A percentile compares a stretch with the other conserved stretches of the same genome.
Evolutionary conservation across 2,888 invertebrate species (phyloP).

Genomic region (Gibbula magus): DNA sequence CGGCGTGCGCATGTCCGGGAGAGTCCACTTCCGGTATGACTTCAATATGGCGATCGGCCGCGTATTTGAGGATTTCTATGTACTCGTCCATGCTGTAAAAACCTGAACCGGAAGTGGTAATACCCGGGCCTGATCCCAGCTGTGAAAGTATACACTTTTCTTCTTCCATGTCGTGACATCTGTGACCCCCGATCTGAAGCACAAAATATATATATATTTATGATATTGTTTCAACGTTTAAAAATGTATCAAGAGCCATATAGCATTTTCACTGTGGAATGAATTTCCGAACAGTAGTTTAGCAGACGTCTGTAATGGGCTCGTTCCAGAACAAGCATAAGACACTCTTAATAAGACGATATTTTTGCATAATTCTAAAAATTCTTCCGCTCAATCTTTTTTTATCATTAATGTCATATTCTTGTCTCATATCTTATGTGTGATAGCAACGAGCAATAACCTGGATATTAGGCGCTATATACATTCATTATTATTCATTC

Average conservation of each 20-base stretch:
- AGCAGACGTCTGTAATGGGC: background rate
- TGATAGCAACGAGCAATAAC: no score
- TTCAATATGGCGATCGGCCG: conserved; percentile 51
- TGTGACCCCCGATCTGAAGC: conserved; percentile 50
- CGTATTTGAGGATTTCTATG: conserved; percentile 50
- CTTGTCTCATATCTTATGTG: no score
- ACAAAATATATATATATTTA: background rate
- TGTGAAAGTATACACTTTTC: conserved; percentile 53
- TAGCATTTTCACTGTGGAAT: no score
- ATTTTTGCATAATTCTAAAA: no score
- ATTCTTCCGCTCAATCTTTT: no score
- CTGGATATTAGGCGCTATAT: no score
- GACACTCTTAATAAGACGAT: no score
- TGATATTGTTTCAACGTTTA: background rate
- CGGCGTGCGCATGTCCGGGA: conserved; percentile 60
- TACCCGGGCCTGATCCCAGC: conserved; percentile 57
- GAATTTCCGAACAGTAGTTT: background rate
- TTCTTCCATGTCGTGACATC: conserved; percentile 55
- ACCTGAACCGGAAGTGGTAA: conserved; percentile 51
- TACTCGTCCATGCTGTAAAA: conserved; percentile 54
- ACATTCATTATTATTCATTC: no score
- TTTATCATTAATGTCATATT: no score
- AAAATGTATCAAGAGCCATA: no score
- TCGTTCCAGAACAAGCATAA: background rate
- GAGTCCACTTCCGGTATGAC: conserved; percentile 67